phyloP scores from a whole-genome alignment of 1,140 invertebrate genomes.

The Apolygus lucorum region DNA sequence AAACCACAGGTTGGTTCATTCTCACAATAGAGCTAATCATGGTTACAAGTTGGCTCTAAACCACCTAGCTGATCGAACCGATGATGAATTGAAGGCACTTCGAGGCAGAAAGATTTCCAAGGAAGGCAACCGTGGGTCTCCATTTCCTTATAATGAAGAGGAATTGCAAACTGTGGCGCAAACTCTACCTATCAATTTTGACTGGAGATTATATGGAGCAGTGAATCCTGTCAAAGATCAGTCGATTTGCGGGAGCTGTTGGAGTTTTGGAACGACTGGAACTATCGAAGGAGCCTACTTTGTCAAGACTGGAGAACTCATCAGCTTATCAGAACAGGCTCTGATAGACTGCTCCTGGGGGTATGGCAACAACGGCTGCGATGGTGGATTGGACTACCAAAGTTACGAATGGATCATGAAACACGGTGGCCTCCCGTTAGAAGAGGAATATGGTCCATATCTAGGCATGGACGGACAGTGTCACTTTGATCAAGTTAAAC shows the following conservation, averaged over 20 bases:
- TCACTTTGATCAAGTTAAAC: conserved; percentile 62
- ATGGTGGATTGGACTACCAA: conserved; percentile 88
- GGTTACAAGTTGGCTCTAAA: conserved; percentile 72
- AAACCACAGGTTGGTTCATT: conserved; percentile 80
- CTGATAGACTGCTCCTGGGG: conserved; percentile 95
- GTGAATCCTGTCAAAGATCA: conserved; percentile 95
- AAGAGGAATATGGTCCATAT: conserved; percentile 84
- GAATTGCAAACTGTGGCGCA: conserved; percentile 37
- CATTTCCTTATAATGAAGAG: conserved; percentile 64
- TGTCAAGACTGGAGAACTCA: conserved; percentile 59
- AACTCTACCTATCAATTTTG: conserved; percentile 57
- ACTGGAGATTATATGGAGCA: conserved; percentile 87
- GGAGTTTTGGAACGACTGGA: conserved; percentile 92
- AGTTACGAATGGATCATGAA: conserved; percentile 89
- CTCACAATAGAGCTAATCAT: conserved; percentile 67
- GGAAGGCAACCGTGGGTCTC: conserved; percentile 61
- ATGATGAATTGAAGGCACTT: conserved; percentile 66
- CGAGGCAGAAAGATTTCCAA: conserved; percentile 59
- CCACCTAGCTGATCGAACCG: conserved; percentile 76
- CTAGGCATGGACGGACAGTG: conserved; percentile 87
- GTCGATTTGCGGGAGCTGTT: conserved; percentile 92
- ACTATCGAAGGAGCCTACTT: conserved; percentile 88
- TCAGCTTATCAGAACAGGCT: conserved; percentile 79
- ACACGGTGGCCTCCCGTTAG: conserved; percentile 79
- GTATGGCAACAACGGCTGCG: conserved; percentile 90